phyloP scores from a whole-genome alignment of 2,113 vertebrate species.

The Manacus vitellinus region DNA sequence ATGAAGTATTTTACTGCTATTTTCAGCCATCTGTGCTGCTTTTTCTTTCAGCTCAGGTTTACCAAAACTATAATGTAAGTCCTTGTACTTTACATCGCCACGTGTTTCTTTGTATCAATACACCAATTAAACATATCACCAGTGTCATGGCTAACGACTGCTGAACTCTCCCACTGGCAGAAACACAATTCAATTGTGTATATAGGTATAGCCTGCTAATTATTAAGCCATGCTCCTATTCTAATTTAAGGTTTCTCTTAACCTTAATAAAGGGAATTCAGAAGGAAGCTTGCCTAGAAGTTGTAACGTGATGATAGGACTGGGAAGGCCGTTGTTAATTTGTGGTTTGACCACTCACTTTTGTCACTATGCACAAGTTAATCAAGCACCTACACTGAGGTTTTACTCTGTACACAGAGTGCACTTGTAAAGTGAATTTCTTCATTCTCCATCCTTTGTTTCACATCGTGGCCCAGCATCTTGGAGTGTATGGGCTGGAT shows the following conservation, averaged over 20 bases:
- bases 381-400: not conserved
- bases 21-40: conserved; percentile 63
- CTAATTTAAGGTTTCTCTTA: not conserved
- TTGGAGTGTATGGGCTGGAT: not conserved
- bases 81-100: not conserved
- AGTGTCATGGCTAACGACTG: not conserved
- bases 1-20: conserved; percentile 63
- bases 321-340: not conserved
- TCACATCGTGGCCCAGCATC: rapidly evolving
- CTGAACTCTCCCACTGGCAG: not conserved
- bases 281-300: not conserved
- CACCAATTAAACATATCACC: not conserved
- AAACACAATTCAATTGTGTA: not conserved
- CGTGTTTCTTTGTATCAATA: not conserved
- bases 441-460: not conserved
- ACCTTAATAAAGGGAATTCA: not conserved
- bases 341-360: rapidly evolving
- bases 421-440: not conserved
- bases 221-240: not conserved
- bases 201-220: not conserved
- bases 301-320: rapidly evolving
- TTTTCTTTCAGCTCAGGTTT: conserved; percentile 49
- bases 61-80: conserved; percentile 38
- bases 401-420: not conserved
- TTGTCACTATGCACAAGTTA: not conserved